Evolutionary conservation across 1,140 invertebrate species (phyloP), one percentile per base, ranked within the genome.

Genomic region (Cyclina sinensis): DNA sequence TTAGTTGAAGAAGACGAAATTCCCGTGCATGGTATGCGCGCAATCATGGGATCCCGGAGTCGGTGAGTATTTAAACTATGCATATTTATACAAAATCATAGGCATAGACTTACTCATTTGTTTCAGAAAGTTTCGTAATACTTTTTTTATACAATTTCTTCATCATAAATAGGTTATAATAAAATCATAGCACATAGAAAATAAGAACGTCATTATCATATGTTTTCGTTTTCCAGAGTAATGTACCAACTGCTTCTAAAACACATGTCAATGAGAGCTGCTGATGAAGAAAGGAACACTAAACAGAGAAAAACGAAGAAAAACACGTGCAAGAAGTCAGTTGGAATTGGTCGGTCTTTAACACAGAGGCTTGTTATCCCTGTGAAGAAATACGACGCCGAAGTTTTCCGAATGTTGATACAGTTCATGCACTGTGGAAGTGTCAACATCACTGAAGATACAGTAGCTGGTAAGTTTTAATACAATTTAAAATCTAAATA

Each of bases 11-110:
- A 99, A 85, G 98, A 98, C 2, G 96, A 98, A 83, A 98, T 99
- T 91, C 98, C 98, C 0, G 98, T 99, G 12, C 99, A 98, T 94
- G 98, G 98, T 70, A 98, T 99, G 0, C 98, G 98, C 96, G 98
- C 98, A 0, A 97, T 98, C 9, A 96, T 98, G 7, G 98, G 98
- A 18, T 97, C 98, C 3, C 96, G 98, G 89, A 98, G 98, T 96
- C 97, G 97, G 97, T 98, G 92, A 92, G 94, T 30, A 46, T 21
- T 57, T 11, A 11, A 11, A 57, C 18, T 57, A 57, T 57, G 18
- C 18, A 48, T n/a, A n/a, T n/a, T n/a, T n/a, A 35, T 59, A 18
- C 5, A 35, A 51, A n/a, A n/a, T n/a, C n/a, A n/a, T n/a, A n/a
- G n/a, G n/a, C n/a, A n/a, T n/a, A n/a, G n/a, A n/a, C n/a, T n/a